phyloP scores from a whole-genome alignment of 1,140 invertebrate genomes.

The Subanguina moxae region DNA sequence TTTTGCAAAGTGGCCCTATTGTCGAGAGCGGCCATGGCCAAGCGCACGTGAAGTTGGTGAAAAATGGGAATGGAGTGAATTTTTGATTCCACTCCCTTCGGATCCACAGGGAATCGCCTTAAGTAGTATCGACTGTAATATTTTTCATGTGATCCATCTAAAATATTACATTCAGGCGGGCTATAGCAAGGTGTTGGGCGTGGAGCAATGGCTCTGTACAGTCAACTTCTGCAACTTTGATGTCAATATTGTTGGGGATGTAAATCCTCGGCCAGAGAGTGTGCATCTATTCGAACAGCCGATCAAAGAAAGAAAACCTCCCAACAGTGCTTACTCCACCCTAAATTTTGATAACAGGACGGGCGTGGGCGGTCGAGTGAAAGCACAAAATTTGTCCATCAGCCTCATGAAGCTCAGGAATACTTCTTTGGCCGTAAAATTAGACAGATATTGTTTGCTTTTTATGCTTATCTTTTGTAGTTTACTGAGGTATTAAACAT shows the following conservation, averaged over 20 bases:
- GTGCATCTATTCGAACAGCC: background rate
- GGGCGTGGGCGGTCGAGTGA: background rate
- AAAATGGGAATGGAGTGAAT: too few species aligned
- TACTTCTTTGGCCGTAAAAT: background rate
- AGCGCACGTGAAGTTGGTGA: too few species aligned
- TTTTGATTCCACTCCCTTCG: too few species aligned
- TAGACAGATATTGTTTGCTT: too few species aligned
- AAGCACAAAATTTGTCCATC: background rate
- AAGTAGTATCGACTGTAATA: too few species aligned
- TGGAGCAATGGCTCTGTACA: conserved; percentile 37
- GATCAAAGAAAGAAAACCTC: background rate
- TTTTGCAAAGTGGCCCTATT: too few species aligned
- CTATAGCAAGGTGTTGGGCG: conserved; percentile 34
- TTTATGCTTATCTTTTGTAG: background rate
- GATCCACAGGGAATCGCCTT: too few species aligned
- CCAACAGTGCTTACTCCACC: background rate
- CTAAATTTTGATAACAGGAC: background rate
- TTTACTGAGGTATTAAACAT: background rate
- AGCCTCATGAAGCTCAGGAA: background rate
- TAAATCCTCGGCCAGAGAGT: background rate
- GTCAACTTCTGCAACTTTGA: conserved; percentile 31
- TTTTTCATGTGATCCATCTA: too few species aligned
- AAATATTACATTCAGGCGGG: conserved; percentile 18
- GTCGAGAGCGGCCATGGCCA: too few species aligned
- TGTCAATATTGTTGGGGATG: background rate